phyloP scores from a whole-genome alignment of 2,888 invertebrate genomes.

The Peribatodes rhomboidaria region DNA sequence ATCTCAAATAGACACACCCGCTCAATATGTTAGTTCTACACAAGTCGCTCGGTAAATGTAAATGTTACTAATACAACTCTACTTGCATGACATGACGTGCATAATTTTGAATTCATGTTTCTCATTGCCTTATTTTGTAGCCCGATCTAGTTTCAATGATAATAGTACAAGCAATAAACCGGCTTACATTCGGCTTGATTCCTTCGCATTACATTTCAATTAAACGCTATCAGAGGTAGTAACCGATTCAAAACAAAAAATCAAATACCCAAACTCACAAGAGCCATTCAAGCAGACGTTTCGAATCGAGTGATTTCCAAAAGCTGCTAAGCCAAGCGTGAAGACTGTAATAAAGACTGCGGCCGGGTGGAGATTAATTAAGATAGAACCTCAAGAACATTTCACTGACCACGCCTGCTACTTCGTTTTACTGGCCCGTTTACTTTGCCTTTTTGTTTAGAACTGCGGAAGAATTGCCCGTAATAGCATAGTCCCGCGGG shows the following conservation, averaged over 20 bases:
- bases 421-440: constrained; percentile 57
- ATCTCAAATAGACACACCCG: no score
- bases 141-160: no score
- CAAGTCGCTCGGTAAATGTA: no score
- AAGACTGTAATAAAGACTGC: constrained; percentile 76
- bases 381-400: constrained; percentile 70
- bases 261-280: constrained; percentile 42
- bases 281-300: constrained; percentile 62
- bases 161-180: no score
- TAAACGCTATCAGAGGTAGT: neutral
- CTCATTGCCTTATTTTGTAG: no score
- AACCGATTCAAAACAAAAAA: constrained; percentile 28
- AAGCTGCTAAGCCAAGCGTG: constrained; percentile 73
- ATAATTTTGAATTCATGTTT: no score
- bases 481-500: constrained; percentile 14
- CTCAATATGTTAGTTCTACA: no score
- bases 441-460: constrained; percentile 47
- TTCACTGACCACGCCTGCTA: constrained; percentile 66
- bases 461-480: constrained; percentile 22
- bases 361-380: constrained; percentile 74
- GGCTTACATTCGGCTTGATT: no score
- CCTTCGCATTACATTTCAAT: neutral
- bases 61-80: no score
- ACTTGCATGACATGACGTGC: no score
- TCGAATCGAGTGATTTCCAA: constrained; percentile 72